Percentiles rank a stretch among this genome's conserved stretches.
Evolutionary conservation across 2,888 invertebrate genomes (phyloP).

Genomic region (Drosophila pseudotakahashii): DNA sequence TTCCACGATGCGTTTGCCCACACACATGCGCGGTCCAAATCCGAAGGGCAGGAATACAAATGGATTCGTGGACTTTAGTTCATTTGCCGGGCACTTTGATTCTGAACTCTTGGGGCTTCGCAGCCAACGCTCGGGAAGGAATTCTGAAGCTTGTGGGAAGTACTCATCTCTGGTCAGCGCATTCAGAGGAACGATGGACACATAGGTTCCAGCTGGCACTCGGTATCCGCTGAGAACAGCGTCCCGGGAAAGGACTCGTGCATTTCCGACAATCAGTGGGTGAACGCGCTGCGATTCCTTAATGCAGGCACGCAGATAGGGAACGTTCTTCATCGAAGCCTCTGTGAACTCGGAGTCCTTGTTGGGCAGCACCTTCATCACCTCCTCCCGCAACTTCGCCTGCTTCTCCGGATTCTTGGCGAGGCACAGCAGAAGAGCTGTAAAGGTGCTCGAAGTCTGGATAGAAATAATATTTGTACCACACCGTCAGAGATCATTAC

Average conservation of each 20-base stretch:
- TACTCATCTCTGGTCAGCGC: conserved; percentile 86
- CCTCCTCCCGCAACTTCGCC: conserved; percentile 87
- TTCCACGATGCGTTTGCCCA: conserved; percentile 90
- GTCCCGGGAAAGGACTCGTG: conserved; percentile 86
- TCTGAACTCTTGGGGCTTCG: conserved; percentile 38
- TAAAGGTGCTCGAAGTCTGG: conserved; percentile 75
- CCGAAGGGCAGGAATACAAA: conserved; percentile 87
- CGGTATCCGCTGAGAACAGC: conserved; percentile 87
- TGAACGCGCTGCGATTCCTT: conserved; percentile 89
- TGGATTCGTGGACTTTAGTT: conserved; percentile 84
- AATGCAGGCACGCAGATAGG: conserved; percentile 89
- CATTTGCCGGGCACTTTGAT: conserved; percentile 89
- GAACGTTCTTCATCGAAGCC: conserved; percentile 85
- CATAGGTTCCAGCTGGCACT: conserved; percentile 88
- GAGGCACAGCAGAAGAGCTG: conserved; percentile 81
- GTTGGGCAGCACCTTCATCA: conserved; percentile 84
- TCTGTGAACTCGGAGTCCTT: conserved; percentile 84
- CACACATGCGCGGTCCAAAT: conserved; percentile 88
- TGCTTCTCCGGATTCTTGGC: conserved; percentile 88
- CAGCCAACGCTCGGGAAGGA: conserved; percentile 91
- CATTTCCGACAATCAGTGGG: conserved; percentile 86
- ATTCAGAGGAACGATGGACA: conserved; percentile 88
- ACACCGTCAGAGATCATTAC: not conserved
- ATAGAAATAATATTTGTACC: conserved; percentile 53
- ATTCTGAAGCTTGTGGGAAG: conserved; percentile 87